Base-by-base conservation (phyloP, 30 jellyfish, hydroid and myxozoan genomes). In the Phacellophora camtschatica region DNA sequence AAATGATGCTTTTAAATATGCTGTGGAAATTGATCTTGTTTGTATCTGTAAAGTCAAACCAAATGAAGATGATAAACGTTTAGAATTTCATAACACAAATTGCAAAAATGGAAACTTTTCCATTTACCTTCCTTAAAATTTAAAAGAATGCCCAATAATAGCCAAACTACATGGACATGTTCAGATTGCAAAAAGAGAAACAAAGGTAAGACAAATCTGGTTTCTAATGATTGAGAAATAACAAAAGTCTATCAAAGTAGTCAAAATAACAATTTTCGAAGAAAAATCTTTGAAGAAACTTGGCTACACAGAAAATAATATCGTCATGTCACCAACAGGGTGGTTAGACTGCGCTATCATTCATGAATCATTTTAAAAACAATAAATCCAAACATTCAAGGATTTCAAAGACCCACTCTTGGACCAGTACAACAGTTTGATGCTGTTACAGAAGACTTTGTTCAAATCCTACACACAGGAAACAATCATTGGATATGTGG, bases 11-110 rank as follows among this genome's bases (percentile, higher is more conserved):
- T n/a, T n/a, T n/a, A n/a, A n/a, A n/a, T n/a, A n/a, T n/a, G n/a
- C n/a, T 30, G 73, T 73, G 13, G 67, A 48, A 35, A 54, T 32
- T 25, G 87, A 53, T 48, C 23, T 51, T 28, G 57, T 74, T 35
- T 74, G 88, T 74, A 74, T 74, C 69, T 74, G 88, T 68, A 74
- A 56, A 48, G 39, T 53, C 70, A 74, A 57, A 56, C 88, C 88
- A 31, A 53, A 8, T 28, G 69, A 1, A 24, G 88, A 77, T 19
- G 67, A 74, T 28, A 74, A 74, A 34, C 36, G 34, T 4, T 34
- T 74, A 51, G 39, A 74, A 50, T 74, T 77, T 41, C 78, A 74
- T 77, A 74, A 59, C 45, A 63, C 32, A 20, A 27, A 62, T 23
- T 70, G 84, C 46, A 55, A 70, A 51, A 70, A 70, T 70, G 84